Conservation (phyloP, 2,888 invertebrate genomes). For the Pegoplata infirma region DNA sequence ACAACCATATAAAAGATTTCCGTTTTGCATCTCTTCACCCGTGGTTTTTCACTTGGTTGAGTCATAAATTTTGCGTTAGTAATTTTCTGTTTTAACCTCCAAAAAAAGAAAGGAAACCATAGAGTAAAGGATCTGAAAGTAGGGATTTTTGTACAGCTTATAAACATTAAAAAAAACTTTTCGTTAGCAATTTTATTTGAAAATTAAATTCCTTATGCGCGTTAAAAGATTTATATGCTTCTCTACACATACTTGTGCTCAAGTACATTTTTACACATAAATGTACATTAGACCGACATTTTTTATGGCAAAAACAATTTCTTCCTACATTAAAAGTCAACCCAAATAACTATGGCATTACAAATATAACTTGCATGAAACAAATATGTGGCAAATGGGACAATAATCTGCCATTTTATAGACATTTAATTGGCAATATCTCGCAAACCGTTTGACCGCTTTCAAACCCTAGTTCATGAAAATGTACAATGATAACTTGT, state of each 20-base stretch:
- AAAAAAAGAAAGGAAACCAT: slow-evolving; percentile 20
- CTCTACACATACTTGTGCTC: slow-evolving; percentile 7
- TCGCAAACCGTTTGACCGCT: too few species aligned
- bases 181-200: slow-evolving; percentile 51
- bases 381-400: too few species aligned
- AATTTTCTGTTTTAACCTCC: slow-evolving; percentile 59
- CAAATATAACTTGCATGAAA: too few species aligned
- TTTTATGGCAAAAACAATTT: too few species aligned
- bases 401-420: too few species aligned
- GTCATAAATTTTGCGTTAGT: slow-evolving; percentile 62
- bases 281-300: too few species aligned
- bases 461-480: too few species aligned
- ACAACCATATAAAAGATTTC: slow-evolving; percentile 9
- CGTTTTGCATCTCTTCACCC: slow-evolving; percentile 14
- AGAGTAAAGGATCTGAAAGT: not conserved
- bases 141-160: not conserved
- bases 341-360: too few species aligned
- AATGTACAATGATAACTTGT: not conserved
- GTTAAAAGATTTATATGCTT: slow-evolving; percentile 59
- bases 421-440: too few species aligned
- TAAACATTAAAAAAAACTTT: slow-evolving; percentile 31
- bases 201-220: slow-evolving; percentile 61
- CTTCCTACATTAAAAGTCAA: too few species aligned
- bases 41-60: slow-evolving; percentile 59
- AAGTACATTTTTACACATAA: too few species aligned